Evolutionary conservation across 2,888 invertebrate species (phyloP), one percentile per base, ranked within the genome.

Genomic region (Hypomecis punctinalis): DNA sequence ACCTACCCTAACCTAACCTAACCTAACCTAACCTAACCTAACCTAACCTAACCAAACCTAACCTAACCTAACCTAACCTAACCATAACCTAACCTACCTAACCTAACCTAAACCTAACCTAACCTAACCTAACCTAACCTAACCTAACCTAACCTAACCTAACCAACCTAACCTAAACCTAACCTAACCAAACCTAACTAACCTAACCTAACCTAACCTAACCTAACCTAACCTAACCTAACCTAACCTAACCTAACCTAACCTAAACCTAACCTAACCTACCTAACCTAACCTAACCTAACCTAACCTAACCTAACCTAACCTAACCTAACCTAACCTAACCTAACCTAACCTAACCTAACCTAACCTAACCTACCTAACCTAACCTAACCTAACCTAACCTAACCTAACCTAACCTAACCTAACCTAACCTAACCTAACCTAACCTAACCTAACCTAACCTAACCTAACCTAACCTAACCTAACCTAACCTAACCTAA

Each of bases 381-480:
- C 61, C 61, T 61, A 61, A 61, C 61, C 68, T 66, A 68, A 66
- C 68, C 68, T 65, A 68, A 65, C 68, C 68, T 65, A 47, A 47
- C 47, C 47, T 49, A 49, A 36, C 49, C 35, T 36, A 37, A 61
- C 63, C 63, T 67, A 67, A 66, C 66, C 66, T 56, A 66, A 66
- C 63, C 67, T 63, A 63, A 67, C 67, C 67, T 56, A 66, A 61
- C 49, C 61, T 57, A 63, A 65, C 61, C 66, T 60, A 60, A 63
- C 68, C 64, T 62, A 69, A 61, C 61, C 58, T 65, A 70, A 69
- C 69, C 70, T 68, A 62, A 66, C 68, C 68, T 69, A 68, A 69
- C 61, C 61, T 57, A 52, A 56, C 52, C 54, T 54, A 61, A 47
- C 54, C 54, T 61, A 54, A 54, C 61, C 70, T 68, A 68, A 69